Evolutionary conservation across 2,113 vertebrate species (phyloP), one percentile per base, ranked within the genome.

Genomic region (Macaca mulatta): DNA sequence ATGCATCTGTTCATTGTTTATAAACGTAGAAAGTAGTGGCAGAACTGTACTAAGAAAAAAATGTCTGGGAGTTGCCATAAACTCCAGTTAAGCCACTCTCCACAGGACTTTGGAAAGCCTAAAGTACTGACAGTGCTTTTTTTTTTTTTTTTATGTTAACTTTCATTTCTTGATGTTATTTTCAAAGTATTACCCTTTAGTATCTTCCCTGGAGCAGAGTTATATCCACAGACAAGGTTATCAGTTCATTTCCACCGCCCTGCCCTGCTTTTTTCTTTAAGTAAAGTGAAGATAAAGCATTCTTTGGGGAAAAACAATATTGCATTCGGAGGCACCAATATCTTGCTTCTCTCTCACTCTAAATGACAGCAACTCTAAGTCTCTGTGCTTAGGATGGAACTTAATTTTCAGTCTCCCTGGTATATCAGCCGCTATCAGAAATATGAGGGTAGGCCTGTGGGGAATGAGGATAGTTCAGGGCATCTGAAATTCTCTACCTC

Each of bases 111-210:
- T 23, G 93, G 64, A 96, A 96, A 82, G 48, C 96, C 55, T 86
- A 57, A 70, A 61, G 6, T 48, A 70, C n/a, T 85, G 32, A 96
- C 57, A 48, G 95, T 45, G 45, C 4, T 6, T 55, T 93, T 97
- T 64, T 52, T 97, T 64, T 52, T 52, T 52, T 57, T 80, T 81
- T 11, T 48, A 83, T 75, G 95, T 70, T 94, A 93, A 72, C 84
- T 97, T 94, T 57, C 82, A 32, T 98, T 94, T 57, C 87, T 96
- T 83, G 35, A 64, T 72, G 80, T 89, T 95, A 72, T 98, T 98
- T 97, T 91, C 57, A 97, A 98, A 98, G 86, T 8, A 77, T 86
- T 43, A 7, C 10, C 97, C 64, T 69, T 72, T 17, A 50, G 3
- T 85, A 88, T 95, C 74, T 97, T 97, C 78, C 79, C 17, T 75